phyloP scores from a whole-genome alignment of 2,113 vertebrate species.

The Ahaetulla prasina region DNA sequence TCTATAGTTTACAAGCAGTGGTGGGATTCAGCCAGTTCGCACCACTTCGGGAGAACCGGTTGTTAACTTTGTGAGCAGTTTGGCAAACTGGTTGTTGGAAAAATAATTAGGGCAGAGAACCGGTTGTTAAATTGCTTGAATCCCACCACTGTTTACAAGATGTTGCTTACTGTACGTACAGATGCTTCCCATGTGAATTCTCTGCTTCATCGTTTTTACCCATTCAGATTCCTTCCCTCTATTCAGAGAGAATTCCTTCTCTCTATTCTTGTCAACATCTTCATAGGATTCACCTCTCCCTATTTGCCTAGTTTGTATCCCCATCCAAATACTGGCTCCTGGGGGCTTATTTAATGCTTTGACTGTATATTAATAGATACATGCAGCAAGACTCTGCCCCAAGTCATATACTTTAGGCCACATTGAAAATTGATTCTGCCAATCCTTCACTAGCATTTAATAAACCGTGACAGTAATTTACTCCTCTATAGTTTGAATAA shows the following conservation, averaged over 20 bases:
- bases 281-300: background rate
- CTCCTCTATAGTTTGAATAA: constrained; percentile 23
- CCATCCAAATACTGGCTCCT: constrained; percentile 2
- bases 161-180: too few relatives aligned
- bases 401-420: constrained; percentile 1
- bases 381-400: constrained; percentile 3
- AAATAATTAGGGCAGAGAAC: too few relatives aligned
- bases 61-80: too few relatives aligned
- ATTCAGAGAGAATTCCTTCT: background rate
- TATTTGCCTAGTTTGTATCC: background rate
- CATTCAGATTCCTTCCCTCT: background rate
- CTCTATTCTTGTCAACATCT: too few relatives aligned
- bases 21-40: too few relatives aligned
- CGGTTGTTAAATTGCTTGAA: too few relatives aligned
- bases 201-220: background rate
- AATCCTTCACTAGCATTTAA: constrained; percentile 20
- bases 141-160: too few relatives aligned
- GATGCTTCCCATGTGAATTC: background rate
- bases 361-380: constrained; percentile 5
- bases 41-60: too few relatives aligned
- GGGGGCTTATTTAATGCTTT: background rate
- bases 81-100: too few relatives aligned
- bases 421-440: constrained; percentile 21
- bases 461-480: constrained; percentile 27
- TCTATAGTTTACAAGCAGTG: background rate